Base-by-base conservation (phyloP, 2,888 invertebrate species). In the Luffia ferchaultella region DNA sequence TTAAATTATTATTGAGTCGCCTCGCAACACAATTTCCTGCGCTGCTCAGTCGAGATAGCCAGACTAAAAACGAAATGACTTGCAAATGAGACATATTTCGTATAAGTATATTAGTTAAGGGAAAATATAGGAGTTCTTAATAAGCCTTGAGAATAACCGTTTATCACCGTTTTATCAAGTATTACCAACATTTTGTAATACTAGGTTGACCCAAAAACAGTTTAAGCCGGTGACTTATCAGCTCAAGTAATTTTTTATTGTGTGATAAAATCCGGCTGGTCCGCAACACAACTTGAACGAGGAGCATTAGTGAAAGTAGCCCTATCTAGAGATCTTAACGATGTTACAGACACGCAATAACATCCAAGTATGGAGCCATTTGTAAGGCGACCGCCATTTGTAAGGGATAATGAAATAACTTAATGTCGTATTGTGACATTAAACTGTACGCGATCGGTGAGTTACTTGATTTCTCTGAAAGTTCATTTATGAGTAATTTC, bases 241-340 rank as follows among this genome's bases (percentile, higher is more conserved):
- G 30, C 30, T 30, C 30, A 12, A 30, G 30, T 12, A 30, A 30
- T 12, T 30, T 30, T 30, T 30, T 30, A 30, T 30, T 30, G 30
- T 12, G 30, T 12, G 30, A 30, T 30, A 30, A 30, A 30, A 30
- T 3, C 30, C 30, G 30, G 30, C 30, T 12, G 12, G 30, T 3
- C 30, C 5, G 30, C 30, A 12, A 50, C 45, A 48, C 16, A n/a
- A 48, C 52, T 50, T 50, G 45, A 52, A 47, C 45, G 18, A 30
- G 48, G 51, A 49, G 46, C 43, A 50, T 51, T 49, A 51, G 46
- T 45, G 47, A 49, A 52, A 51, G 50, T 42, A 49, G 42, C 40
- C 54, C 48, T 49, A 54, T 54, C 48, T 52, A 45, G 43, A 49
- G 49, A 48, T 50, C 50, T 45, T 50, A 49, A 46, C 46, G 43